Percentiles rank a stretch among this genome's conserved stretches.
Conservation (phyloP, 2,888 invertebrate genomes). For the Bugula neritina region DNA sequence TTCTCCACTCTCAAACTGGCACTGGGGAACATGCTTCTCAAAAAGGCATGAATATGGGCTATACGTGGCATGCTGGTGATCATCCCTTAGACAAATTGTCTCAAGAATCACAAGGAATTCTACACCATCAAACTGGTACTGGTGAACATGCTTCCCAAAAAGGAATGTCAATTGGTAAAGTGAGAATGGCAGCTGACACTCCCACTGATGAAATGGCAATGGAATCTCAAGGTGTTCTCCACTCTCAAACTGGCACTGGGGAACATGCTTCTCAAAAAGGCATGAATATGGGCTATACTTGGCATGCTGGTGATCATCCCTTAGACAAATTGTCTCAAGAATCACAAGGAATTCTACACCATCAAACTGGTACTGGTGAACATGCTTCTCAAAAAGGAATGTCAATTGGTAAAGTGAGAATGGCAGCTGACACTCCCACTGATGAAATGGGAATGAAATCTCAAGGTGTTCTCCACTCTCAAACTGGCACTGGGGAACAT, state of each 20-base stretch:
- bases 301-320: slow-evolving; percentile 15
- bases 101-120: slow-evolving; percentile 25
- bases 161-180: slow-evolving; percentile 19
- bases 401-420: not conserved
- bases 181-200: slow-evolving; percentile 1
- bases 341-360: slow-evolving; percentile 1
- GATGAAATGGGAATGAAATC: not conserved
- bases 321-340: not conserved
- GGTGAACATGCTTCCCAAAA: slow-evolving; percentile 18
- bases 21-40: slow-evolving; percentile 20
- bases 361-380: not conserved
- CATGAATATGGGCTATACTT: slow-evolving; percentile 12
- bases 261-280: slow-evolving; percentile 11
- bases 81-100: not conserved
- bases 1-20: slow-evolving; percentile 14
- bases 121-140: not conserved
- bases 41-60: slow-evolving; percentile 23
- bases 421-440: not conserved
- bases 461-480: slow-evolving; percentile 20
- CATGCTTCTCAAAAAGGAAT: slow-evolving; percentile 22
- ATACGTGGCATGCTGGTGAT: slow-evolving; percentile 12
- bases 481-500: slow-evolving; percentile 15
- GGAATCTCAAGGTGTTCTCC: not conserved
- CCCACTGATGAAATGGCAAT: not conserved
- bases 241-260: slow-evolving; percentile 8